Conservation (phyloP, 2,888 invertebrate genomes). For the Xestia sexstrigata region DNA sequence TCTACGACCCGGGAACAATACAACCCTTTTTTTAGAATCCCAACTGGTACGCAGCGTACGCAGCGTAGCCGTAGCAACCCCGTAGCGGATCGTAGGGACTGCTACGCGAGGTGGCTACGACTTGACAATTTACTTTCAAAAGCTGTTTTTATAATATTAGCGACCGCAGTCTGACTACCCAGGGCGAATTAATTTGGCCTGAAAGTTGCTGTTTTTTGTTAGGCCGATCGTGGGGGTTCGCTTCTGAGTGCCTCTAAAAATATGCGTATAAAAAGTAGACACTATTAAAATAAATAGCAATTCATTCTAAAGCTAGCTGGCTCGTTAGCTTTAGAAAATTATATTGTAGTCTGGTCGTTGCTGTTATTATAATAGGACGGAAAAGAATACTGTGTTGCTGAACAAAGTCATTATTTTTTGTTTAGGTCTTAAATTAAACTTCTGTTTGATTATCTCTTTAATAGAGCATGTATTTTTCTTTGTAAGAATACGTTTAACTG, state of each 20-base stretch:
- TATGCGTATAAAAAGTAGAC: conserved; percentile 56
- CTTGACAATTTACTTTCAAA: not conserved
- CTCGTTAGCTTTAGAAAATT: conserved; percentile 16
- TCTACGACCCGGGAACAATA: not conserved
- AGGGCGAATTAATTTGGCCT: conserved; percentile 59
- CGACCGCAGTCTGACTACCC: not conserved
- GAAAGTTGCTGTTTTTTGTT: conserved; percentile 58
- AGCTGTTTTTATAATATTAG: not conserved
- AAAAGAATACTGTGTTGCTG: conserved; percentile 26
- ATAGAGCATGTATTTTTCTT: not conserved
- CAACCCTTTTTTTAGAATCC: conserved; percentile 3
- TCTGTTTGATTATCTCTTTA: conserved; percentile 2
- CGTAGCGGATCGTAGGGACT: conserved; percentile 8
- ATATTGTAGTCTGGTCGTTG: conserved; percentile 21
- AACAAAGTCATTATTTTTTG: conserved; percentile 16
- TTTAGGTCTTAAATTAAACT: conserved; percentile 2
- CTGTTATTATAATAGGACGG: conserved; percentile 10
- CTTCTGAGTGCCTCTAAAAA: conserved; percentile 47
- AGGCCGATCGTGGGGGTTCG: conserved; percentile 39
- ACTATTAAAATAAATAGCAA: conserved; percentile 54
- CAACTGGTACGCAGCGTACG: not conserved
- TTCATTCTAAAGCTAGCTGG: conserved; percentile 21
- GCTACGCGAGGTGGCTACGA: conserved; percentile 22
- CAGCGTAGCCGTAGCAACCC: not conserved
- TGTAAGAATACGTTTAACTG: not conserved